These are phyloP conservation scores for Nomada fabriciana DNA, from an alignment of 2,888 invertebrate species.

Conservation along the genomic window DNA sequence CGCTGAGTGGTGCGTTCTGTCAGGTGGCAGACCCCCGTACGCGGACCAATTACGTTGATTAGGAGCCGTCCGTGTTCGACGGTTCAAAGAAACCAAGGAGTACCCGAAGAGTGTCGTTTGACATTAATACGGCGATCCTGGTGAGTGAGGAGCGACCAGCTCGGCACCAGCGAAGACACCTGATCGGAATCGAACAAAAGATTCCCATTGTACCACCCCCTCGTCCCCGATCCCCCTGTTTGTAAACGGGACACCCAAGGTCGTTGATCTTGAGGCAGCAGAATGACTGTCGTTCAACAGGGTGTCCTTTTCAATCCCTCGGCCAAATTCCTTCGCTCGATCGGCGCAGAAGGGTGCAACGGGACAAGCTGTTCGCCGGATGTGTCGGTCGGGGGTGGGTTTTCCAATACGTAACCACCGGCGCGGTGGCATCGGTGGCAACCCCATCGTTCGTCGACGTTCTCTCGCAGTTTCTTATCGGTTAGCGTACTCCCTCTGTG, in stretches of 20 bases:
- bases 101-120: too few species aligned
- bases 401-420: conserved; percentile 67
- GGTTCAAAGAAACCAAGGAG: too few species aligned
- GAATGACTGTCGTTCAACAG: conserved; percentile 37
- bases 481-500: conserved; percentile 38
- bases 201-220: conserved; percentile 1
- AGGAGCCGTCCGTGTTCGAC: conserved; percentile 7
- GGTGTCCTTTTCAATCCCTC: conserved; percentile 48
- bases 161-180: conserved; percentile 3
- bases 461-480: conserved; percentile 60
- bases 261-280: conserved; percentile 61
- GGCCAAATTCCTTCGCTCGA: conserved; percentile 55
- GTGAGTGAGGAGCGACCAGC: background rate
- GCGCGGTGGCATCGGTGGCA: conserved; percentile 43
- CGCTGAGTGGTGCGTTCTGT: conserved; percentile 33
- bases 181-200: conserved; percentile 37
- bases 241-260: conserved; percentile 65
- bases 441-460: conserved; percentile 48
- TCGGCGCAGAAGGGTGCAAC: conserved; percentile 48
- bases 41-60: conserved; percentile 48
- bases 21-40: conserved; percentile 9
- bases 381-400: conserved; percentile 59
- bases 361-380: conserved; percentile 41
- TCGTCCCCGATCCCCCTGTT: conserved; percentile 50
- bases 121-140: background rate